These are phyloP conservation scores for Orestias chungarensis DNA, from an alignment of 2,797 vertebrate species.

Conservation along the genomic window DNA sequence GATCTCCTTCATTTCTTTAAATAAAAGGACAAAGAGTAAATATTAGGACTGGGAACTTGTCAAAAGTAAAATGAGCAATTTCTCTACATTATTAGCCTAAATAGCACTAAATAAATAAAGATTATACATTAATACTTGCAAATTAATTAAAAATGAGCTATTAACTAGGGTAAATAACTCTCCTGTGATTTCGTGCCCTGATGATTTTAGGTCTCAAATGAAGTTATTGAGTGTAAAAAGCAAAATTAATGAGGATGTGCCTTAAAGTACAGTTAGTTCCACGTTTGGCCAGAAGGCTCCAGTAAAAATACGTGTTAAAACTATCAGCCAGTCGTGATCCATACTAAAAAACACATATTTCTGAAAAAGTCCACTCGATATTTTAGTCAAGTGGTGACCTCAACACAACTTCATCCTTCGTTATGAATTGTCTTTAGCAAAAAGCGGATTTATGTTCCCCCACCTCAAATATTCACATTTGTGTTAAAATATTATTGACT, in stretches of 20 bases:
- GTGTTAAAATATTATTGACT: too few relatives aligned
- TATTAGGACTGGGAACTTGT: not conserved
- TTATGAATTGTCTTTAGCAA: too few relatives aligned
- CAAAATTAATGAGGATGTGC: not conserved
- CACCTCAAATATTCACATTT: too few relatives aligned
- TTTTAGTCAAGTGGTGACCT: too few relatives aligned
- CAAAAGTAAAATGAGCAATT: not conserved
- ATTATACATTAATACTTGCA: too few relatives aligned
- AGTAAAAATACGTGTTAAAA: too few relatives aligned
- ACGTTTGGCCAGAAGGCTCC: not conserved
- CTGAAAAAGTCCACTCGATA: too few relatives aligned
- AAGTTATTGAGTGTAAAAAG: not conserved
- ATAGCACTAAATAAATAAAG: not conserved
- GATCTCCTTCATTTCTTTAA: not conserved
- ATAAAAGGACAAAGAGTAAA: not conserved
- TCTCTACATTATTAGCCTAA: not conserved
- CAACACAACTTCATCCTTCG: too few relatives aligned
- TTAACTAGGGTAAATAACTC: too few relatives aligned
- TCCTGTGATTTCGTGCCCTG: not conserved
- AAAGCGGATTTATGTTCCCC: too few relatives aligned
- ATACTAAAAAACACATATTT: not conserved
- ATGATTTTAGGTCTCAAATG: not conserved
- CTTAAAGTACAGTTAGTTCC: not conserved
- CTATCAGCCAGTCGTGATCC: not conserved
- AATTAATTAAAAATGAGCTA: too few relatives aligned